phyloP scores from a whole-genome alignment of 2,113 vertebrate genomes.

The Daphoenositta chrysoptera region DNA sequence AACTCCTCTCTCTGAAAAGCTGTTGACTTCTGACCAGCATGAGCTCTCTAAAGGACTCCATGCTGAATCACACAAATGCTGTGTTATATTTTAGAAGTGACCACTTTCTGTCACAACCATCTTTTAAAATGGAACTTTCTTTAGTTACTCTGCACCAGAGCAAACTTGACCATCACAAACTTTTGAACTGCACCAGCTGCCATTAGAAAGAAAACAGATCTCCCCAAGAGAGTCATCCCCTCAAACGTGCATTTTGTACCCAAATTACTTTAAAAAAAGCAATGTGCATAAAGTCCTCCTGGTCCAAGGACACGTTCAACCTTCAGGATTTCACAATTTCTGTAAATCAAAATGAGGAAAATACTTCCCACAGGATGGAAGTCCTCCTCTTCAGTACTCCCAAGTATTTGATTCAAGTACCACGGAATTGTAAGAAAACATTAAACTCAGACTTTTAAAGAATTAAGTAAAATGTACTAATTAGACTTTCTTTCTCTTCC shows the following conservation, averaged over 20 bases:
- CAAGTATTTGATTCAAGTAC: not conserved
- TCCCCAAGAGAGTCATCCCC: not conserved
- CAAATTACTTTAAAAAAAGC: not conserved
- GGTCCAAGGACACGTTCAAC: not conserved
- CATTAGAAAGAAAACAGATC: not conserved
- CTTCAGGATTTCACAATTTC: not conserved
- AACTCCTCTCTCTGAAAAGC: rapidly evolving
- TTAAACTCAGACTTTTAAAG: not conserved
- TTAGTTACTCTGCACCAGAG: not conserved
- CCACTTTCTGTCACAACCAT: not conserved
- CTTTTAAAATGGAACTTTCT: not conserved
- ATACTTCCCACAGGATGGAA: not conserved
- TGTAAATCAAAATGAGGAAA: not conserved
- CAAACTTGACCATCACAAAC: not conserved
- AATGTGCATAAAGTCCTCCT: not conserved
- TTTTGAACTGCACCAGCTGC: not conserved
- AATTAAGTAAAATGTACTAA: not conserved
- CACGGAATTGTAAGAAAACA: not conserved
- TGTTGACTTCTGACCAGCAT: not conserved
- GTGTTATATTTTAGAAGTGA: not conserved
- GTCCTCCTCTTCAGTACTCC: not conserved
- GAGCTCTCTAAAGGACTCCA: not conserved
- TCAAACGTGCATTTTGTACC: not conserved
- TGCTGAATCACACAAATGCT: not conserved
- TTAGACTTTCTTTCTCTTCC: not conserved